Percentiles rank a stretch among this genome's conserved stretches.
These are phyloP conservation scores for Columba janthina DNA, from an alignment of 2,113 vertebrate genomes.

Conservation along the genomic window DNA sequence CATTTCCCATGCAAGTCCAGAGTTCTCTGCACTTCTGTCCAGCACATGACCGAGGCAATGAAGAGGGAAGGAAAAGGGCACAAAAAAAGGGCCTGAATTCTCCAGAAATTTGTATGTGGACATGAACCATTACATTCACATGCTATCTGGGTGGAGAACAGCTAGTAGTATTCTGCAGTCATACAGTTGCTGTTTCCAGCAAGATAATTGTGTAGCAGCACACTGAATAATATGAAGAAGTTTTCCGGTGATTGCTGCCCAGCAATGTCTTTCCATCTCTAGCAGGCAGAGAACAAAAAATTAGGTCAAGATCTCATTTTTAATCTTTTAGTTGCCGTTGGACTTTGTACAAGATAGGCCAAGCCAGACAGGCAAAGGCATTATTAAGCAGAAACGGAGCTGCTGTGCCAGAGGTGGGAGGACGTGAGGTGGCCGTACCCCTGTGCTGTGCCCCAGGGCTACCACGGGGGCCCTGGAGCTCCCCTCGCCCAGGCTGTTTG, in stretches of 20 bases:
- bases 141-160: neutral
- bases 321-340: neutral
- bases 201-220: neutral
- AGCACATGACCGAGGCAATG: rapidly evolving
- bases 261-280: neutral
- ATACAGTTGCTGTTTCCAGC: neutral
- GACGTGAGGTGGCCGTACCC: rapidly evolving
- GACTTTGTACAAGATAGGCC: neutral
- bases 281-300: neutral
- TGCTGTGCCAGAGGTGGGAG: neutral
- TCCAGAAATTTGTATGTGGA: neutral
- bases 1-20: neutral
- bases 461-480: neutral
- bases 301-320: neutral
- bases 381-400: neutral
- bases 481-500: neutral
- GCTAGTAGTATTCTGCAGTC: neutral
- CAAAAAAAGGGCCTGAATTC: neutral
- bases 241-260: neutral
- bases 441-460: neutral
- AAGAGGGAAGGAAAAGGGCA: neutral
- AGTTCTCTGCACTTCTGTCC: neutral
- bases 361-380: neutral
- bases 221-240: neutral
- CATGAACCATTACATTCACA: neutral